Evolutionary conservation across 2,797 vertebrate species (phyloP).

Genomic region (Rhabdophis nuchalis): DNA sequence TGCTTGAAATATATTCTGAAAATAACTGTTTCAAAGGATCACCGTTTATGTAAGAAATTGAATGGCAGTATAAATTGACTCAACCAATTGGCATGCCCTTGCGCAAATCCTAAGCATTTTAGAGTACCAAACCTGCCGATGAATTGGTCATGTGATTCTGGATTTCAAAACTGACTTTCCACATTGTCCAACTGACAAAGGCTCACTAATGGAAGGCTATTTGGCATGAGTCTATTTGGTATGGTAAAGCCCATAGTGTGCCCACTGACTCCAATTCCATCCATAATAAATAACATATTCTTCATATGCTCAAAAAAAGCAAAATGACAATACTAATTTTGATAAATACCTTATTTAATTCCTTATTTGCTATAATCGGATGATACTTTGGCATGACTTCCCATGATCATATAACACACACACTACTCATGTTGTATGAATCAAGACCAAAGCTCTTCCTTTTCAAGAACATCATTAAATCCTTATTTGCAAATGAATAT

Average conservation of each 20-base stretch:
- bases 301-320: background rate
- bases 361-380: no score
- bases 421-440: background rate
- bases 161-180: background rate
- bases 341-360: background rate
- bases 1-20: conserved; percentile 9
- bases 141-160: background rate
- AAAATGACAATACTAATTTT: background rate
- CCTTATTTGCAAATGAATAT: background rate
- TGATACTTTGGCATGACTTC: no score
- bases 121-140: background rate
- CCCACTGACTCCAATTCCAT: background rate
- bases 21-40: background rate
- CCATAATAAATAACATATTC: background rate
- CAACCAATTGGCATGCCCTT: background rate
- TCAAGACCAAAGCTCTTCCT: background rate
- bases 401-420: no score
- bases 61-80: background rate
- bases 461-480: background rate
- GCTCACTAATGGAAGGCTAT: background rate
- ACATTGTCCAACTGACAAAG: background rate
- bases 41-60: background rate
- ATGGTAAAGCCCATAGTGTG: background rate
- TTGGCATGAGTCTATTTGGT: no score
- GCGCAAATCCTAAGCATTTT: background rate